Evolutionary conservation across 1,140 invertebrate genomes (phyloP), one percentile per base, ranked within the genome.

Genomic region (Drosophila pseudoananassae): DNA sequence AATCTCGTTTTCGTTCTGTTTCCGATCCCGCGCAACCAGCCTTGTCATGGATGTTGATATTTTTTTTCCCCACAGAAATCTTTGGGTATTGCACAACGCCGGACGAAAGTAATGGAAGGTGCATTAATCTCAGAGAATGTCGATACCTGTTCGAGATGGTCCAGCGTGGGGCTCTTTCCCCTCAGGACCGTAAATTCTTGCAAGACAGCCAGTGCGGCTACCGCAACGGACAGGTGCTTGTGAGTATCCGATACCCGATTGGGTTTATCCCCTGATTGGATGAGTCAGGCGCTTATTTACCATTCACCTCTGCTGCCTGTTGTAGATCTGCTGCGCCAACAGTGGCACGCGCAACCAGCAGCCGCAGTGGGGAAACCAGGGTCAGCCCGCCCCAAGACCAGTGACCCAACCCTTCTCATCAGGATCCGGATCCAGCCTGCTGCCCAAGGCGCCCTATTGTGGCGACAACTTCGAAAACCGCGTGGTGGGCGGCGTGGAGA

Each of bases 401-500:
- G 36, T 50, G 4, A 33, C 57, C 12, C 27, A 53, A 20, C 46
- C 53, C 50, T 20, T 45, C 29, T 17, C 45, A 27, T 27, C 25
- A 3, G 31, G 47, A 7, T 61, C 58, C 6, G 50, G 33, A 2
- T 33, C 63, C 5, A 66, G 46, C 3, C 25, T 91, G 3, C 57
- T 91, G 6, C 90, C 90, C 6, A 20, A 65, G 25, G 50, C 57
- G 0, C 87, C 85, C 3, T 54, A 76, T 15, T 91, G 90, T 51
- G 90, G 93, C 25, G 92, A 45, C 23, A 92, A 43, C 89, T 92
- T 74, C 76, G 71, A 25, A 1, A 89, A 94, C 75, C 93, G 93
- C 9, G 94, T 96, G 4, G 93, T 94, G 14, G 94, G 94, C 12
- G 95, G 95, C 1, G 91, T 93, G 51, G 82, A 91, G 5, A 93